Base-by-base conservation (phyloP, 2,888 invertebrate species). In the Argyresthia albistria region DNA sequence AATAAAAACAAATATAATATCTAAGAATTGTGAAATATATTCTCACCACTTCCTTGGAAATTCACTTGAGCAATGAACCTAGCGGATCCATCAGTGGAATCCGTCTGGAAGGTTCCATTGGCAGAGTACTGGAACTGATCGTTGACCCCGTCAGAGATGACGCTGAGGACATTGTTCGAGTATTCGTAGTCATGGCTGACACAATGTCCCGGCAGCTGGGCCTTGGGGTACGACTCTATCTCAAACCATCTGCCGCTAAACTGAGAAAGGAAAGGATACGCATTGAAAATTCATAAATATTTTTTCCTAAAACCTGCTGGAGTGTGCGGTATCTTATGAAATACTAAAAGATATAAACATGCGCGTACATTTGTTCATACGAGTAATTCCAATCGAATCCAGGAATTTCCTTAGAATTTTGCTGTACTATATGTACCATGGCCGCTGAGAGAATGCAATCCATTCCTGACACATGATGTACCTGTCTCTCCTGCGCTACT, bases 161-260 rank as follows among this genome's bases (percentile, higher is more conserved):
- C 57, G 51, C 58, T 60, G 1, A 79, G 55, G 60, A 62, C 14
- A 14, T 37, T 4, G 46, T 11, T 46, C 11, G 59, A 57, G n/a
- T 52, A 35, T 0, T 62, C 56, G 57, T 70, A 78, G 9, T 62
- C 56, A 51, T 79, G 78, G 49, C 58, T 69, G 36, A 77, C 57
- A 53, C 86, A 84, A 11, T 74, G 66, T 3, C 82, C 80, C 7
- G 64, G 55, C 51, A 70, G 67, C 16, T 69, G 59, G 0, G 63
- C 64, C 56, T 72, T 73, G 0, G 80, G 77, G 54, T 80, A 81
- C 0, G 76, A 63, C 60, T 73, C 63, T 0, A 78, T 64, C 62
- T 80, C 81, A 51, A 67, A 57, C 82, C 82, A 82, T 8, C 55
- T 53, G 1, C 80, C 80, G 55, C 54, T 16, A 54, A 80, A 78